Percentiles rank a stretch among this genome's conserved stretches.
Evolutionary conservation across 2,113 vertebrate genomes (phyloP).

Genomic region (Aythya baeri): DNA sequence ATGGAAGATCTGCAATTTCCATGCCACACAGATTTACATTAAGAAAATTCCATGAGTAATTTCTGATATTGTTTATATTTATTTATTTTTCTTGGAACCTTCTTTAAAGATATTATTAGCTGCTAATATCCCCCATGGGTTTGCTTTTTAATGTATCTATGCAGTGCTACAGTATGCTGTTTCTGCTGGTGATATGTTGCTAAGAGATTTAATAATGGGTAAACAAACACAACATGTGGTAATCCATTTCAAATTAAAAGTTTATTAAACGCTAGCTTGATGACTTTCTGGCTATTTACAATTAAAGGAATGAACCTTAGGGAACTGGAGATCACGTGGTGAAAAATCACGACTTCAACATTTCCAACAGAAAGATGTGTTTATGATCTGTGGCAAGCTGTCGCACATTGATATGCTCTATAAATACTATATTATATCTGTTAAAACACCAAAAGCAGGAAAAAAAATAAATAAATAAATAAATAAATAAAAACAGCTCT

Average conservation of each 20-base stretch:
- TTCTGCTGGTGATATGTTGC: slow-evolving; percentile 80
- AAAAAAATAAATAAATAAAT: too few relatives aligned
- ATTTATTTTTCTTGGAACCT: slow-evolving; percentile 74
- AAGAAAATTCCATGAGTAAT: slow-evolving; percentile 40
- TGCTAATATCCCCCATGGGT: slow-evolving; percentile 79
- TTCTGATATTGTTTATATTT: slow-evolving; percentile 64
- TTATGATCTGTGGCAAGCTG: slow-evolving; percentile 75
- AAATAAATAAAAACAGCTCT: background rate
- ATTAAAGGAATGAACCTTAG: slow-evolving; percentile 79
- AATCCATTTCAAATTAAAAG: slow-evolving; percentile 89
- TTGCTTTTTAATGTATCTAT: slow-evolving; percentile 80
- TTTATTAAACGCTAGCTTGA: slow-evolving; percentile 86
- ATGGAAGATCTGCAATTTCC: background rate
- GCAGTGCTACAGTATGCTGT: slow-evolving; percentile 74
- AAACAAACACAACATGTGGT: slow-evolving; percentile 88
- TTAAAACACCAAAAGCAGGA: slow-evolving; percentile 4
- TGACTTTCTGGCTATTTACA: slow-evolving; percentile 85
- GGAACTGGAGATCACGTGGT: slow-evolving; percentile 72
- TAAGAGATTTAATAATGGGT: slow-evolving; percentile 86
- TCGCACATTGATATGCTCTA: slow-evolving; percentile 45
- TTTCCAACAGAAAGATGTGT: slow-evolving; percentile 77
- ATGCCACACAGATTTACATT: slow-evolving; percentile 3
- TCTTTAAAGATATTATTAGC: slow-evolving; percentile 77
- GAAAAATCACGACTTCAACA: slow-evolving; percentile 64
- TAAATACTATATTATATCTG: slow-evolving; percentile 55